phyloP scores from a whole-genome alignment of 2,888 invertebrate species.

The Scotopteryx bipunctaria region DNA sequence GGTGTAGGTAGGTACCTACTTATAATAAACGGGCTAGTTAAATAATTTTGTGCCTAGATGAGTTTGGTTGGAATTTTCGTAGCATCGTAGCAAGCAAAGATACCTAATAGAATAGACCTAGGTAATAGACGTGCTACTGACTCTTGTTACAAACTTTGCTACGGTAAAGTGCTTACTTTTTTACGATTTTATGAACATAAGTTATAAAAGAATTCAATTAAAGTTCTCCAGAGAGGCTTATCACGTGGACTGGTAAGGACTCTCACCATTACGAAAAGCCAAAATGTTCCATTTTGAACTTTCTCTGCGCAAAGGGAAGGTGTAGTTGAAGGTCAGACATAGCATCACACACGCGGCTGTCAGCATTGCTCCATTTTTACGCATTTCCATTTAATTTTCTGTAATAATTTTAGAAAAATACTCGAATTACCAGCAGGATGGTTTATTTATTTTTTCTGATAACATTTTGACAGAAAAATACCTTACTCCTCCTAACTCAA shows the following conservation, averaged over 20 bases:
- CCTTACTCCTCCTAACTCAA: too few species aligned
- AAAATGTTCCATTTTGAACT: slow-evolving; percentile 34
- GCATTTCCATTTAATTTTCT: slow-evolving; percentile 44
- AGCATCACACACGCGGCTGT: slow-evolving; percentile 55
- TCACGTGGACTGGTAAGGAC: too few species aligned
- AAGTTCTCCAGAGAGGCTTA: too few species aligned
- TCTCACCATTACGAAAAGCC: slow-evolving; percentile 15
- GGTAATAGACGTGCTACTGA: too few species aligned
- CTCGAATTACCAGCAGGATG: background rate
- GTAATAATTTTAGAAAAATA: background rate
- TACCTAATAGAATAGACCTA: background rate
- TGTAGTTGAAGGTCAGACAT: slow-evolving; percentile 64
- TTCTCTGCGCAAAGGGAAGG: slow-evolving; percentile 61
- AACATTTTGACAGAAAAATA: background rate
- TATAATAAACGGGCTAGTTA: too few species aligned
- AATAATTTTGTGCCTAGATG: too few species aligned
- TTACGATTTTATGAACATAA: too few species aligned
- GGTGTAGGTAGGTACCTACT: background rate
- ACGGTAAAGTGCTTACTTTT: too few species aligned
- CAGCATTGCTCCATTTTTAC: slow-evolving; percentile 51
- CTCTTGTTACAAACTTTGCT: too few species aligned
- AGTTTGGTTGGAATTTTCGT: background rate
- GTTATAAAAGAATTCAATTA: too few species aligned
- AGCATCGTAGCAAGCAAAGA: background rate
- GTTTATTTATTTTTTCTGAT: too few species aligned